A percentile compares a stretch with the other conserved stretches of the same genome.
These are phyloP conservation scores for Chelonus insularis DNA, from an alignment of 1,140 invertebrate genomes.

Conservation along the genomic window DNA sequence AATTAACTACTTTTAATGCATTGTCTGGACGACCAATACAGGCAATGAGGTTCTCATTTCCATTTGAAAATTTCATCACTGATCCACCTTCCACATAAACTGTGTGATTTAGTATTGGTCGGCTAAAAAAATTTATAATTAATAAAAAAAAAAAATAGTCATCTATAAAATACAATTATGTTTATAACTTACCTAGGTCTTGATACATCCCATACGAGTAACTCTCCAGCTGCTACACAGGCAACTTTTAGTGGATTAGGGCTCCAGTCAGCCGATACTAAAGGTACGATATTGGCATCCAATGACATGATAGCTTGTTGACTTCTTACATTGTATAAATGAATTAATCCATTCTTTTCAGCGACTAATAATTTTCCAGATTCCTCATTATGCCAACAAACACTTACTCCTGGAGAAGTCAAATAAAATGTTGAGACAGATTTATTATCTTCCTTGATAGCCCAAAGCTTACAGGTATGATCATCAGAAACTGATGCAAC, in stretches of 20 bases:
- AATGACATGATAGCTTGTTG: slow-evolving; percentile 73
- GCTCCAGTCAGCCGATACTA: slow-evolving; percentile 73
- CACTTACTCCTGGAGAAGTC: slow-evolving; percentile 71
- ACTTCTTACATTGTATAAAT: slow-evolving; percentile 71
- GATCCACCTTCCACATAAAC: slow-evolving; percentile 66
- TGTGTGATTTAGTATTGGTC: slow-evolving; percentile 60
- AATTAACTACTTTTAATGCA: slow-evolving; percentile 64
- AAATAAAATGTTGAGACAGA: slow-evolving; percentile 65
- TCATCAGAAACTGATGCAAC: slow-evolving; percentile 79
- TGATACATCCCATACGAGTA: slow-evolving; percentile 67
- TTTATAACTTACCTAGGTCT: slow-evolving; percentile 59
- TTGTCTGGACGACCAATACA: slow-evolving; percentile 65
- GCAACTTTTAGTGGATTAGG: slow-evolving; percentile 67
- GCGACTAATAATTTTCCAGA: slow-evolving; percentile 74
- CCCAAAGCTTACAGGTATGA: slow-evolving; percentile 74
- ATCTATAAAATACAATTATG: no score
- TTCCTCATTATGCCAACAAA: slow-evolving; percentile 72
- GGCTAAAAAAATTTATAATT: no score
- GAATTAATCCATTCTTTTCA: slow-evolving; percentile 73
- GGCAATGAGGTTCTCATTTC: slow-evolving; percentile 63
- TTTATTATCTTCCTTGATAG: slow-evolving; percentile 60
- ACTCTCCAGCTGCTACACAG: slow-evolving; percentile 66
- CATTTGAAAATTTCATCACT: slow-evolving; percentile 60
- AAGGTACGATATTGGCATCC: slow-evolving; percentile 66
- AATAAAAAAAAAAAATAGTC: no score